Evolutionary conservation across 1,140 invertebrate genomes (phyloP), one percentile per base, ranked within the genome.

Genomic region (Drosophila mojavensis): DNA sequence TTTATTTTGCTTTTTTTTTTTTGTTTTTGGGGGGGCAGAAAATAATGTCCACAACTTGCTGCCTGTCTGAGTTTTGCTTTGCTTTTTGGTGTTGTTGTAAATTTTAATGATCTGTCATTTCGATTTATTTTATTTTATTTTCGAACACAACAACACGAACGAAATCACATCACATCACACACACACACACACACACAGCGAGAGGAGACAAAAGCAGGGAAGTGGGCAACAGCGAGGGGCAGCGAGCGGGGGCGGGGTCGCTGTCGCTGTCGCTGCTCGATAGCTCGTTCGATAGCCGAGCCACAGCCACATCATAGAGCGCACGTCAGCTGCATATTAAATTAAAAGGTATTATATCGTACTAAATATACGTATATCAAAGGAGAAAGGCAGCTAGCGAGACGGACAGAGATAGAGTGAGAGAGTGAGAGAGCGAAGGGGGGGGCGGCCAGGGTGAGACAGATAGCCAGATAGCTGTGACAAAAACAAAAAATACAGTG

Each of bases 61-160:
- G 64, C 39, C 62, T 67, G 63, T 53, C 58, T 76, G 75, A 48
- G 54, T 77, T 61, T 70, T 55, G 63, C 68, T 64, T 28, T 61
- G 28, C 48, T 56, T 51, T 50, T 62, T 75, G 54, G 58, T 83
- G 83, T 88, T 86, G 79, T 83, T 88, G 84, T 88, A 88, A 89
- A 88, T 90, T 91, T 91, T 91, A 91, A 91, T 85, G 89, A 91
- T 91, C 89, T 91, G 89, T 91, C 89, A 91, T 91, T 91, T 91
- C 89, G 89, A 91, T 91, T 91, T 91, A 91, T 91, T 91, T 91
- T 91, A 91, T 91, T 91, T 86, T 88, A 88, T 90, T 88, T 89
- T 88, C 84, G 77, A 88, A 81, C 53, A 70, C 48, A 51, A 55
- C 47, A 64, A 53, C 47, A 13, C 36, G 15, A 69, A 30, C 28